Conservation (phyloP, 1,140 invertebrate genomes). For the Pteromalus puparum region DNA sequence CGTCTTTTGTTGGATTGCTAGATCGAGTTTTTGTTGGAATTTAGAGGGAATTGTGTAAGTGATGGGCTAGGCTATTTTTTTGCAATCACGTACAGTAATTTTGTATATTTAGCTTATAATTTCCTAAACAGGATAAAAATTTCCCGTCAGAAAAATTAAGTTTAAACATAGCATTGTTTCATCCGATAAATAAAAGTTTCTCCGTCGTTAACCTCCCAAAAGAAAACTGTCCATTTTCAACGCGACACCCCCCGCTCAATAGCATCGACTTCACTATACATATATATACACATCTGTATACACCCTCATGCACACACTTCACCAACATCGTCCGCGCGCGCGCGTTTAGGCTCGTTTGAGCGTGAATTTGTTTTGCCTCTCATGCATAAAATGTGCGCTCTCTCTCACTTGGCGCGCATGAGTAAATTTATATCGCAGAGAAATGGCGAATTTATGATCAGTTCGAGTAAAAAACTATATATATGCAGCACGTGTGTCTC, state of each 20-base stretch:
- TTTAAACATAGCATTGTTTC: too few relatives aligned
- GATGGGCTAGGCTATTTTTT: too few relatives aligned
- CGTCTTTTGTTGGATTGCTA: not conserved
- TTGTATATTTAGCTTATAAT: too few relatives aligned
- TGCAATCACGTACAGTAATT: too few relatives aligned
- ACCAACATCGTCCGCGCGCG: not conserved
- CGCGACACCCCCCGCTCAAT: not conserved
- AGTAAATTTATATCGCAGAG: not conserved
- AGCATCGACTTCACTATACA: slow-evolving; percentile 15
- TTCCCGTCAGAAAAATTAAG: too few relatives aligned
- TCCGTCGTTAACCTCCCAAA: not conserved
- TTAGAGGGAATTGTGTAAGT: too few relatives aligned
- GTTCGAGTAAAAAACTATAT: not conserved
- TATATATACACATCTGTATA: not conserved
- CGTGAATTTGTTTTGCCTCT: slow-evolving; percentile 31
- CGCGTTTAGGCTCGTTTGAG: slow-evolving; percentile 17
- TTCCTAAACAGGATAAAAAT: too few relatives aligned
- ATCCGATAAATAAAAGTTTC: too few relatives aligned
- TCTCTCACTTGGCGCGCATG: not conserved
- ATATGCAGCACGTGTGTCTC: not conserved
- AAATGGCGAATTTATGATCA: not conserved
- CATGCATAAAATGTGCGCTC: slow-evolving; percentile 13
- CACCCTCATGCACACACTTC: not conserved
- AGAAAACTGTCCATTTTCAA: slow-evolving; percentile 8
- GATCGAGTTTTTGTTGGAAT: not conserved